These are phyloP conservation scores for Pontoporia blainvillei DNA, from an alignment of 2,113 vertebrate genomes.

Conservation along the genomic window DNA sequence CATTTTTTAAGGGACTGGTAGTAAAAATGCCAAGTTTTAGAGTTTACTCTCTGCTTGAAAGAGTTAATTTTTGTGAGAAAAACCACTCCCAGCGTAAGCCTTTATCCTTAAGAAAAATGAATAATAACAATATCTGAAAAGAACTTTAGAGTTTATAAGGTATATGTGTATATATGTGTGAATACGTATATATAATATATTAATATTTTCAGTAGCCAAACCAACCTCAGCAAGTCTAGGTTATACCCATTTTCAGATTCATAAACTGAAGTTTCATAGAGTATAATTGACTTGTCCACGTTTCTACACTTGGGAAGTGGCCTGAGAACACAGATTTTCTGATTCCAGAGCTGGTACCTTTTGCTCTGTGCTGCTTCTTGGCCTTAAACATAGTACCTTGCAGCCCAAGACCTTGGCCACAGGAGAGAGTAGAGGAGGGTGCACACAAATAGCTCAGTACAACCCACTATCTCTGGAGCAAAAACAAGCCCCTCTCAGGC, in stretches of 20 bases:
- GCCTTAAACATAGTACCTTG: neutral
- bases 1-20: neutral
- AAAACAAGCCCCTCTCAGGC: neutral
- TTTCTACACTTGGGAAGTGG: neutral
- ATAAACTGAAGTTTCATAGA: neutral
- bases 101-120: neutral
- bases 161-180: neutral
- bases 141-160: neutral
- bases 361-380: neutral
- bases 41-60: neutral
- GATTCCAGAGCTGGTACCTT: neutral
- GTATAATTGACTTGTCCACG: neutral
- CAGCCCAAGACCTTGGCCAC: neutral
- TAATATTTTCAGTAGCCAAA: neutral
- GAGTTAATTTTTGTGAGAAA: neutral
- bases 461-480: neutral
- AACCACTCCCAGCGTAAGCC: neutral
- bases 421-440: neutral
- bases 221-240: neutral
- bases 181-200: neutral
- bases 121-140: neutral
- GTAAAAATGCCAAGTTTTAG: neutral
- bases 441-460: neutral
- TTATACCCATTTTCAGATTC: neutral
- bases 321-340: neutral